These are phyloP conservation scores for Poeciliopsis paucimaculata DNA, from an alignment of 2,797 vertebrate species.

Conservation along the genomic window DNA sequence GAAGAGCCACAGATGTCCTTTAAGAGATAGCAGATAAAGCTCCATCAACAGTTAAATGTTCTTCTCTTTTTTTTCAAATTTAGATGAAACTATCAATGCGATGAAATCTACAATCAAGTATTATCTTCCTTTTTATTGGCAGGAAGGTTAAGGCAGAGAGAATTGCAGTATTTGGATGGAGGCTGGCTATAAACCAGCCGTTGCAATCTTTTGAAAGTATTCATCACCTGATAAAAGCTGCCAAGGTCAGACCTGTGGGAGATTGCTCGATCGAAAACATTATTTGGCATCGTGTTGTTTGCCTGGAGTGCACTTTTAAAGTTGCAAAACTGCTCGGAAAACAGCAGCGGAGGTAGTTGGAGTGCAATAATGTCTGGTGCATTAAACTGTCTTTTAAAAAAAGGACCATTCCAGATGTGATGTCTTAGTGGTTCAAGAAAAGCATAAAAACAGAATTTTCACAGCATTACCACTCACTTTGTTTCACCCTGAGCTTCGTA, in stretches of 20 bases:
- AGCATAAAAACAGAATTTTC: slow-evolving; percentile 8
- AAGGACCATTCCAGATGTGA: slow-evolving; percentile 15
- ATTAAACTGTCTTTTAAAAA: slow-evolving; percentile 37
- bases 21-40: slow-evolving; percentile 39
- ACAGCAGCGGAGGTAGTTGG: slow-evolving; percentile 12
- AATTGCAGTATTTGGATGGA: slow-evolving; percentile 26
- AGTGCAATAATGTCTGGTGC: slow-evolving; percentile 33
- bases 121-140: slow-evolving; percentile 35
- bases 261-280: slow-evolving; percentile 61
- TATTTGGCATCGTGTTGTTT: slow-evolving; percentile 45
- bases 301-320: slow-evolving; percentile 55
- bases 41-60: slow-evolving; percentile 49
- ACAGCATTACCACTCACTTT: slow-evolving; percentile 8
- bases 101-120: slow-evolving; percentile 55
- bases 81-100: slow-evolving; percentile 50
- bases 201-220: slow-evolving; percentile 69
- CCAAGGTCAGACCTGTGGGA: slow-evolving; percentile 71
- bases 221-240: slow-evolving; percentile 74
- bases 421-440: slow-evolving; percentile 13
- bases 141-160: slow-evolving; percentile 37
- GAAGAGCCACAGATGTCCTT: slow-evolving; percentile 50
- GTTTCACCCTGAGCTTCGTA: slow-evolving; percentile 13
- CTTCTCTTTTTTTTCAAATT: not conserved
- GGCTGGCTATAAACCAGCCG: slow-evolving; percentile 28
- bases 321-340: slow-evolving; percentile 26